Evolutionary conservation across 2,113 vertebrate species (phyloP), one percentile per base, ranked within the genome.

Genomic region (Atherinomorus stipes): DNA sequence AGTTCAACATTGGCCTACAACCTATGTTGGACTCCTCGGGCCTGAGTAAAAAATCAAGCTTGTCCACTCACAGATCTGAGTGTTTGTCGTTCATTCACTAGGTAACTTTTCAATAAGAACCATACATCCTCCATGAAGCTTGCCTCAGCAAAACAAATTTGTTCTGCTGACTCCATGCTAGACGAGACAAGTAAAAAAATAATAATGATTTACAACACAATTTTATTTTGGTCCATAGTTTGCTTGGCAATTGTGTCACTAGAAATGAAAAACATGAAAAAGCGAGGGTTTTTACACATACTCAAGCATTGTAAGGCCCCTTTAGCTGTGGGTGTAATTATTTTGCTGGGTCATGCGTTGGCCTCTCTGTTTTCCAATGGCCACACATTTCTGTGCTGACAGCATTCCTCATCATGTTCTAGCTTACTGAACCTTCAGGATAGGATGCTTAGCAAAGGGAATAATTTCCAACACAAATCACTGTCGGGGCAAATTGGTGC

Each of bases 401-500:
- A 23, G 42, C 71, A 34, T 44, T 58, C 62, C 80, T 67, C 76
- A 78, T 91, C 78, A 76, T 72, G 67, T 86, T 73, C 75, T 72
- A 58, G 83, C 81, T 75, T 58, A 54, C 74, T 83, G 69, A 75
- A 64, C 10, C 62, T 50, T 52, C 78, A 76, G 76, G 58, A 87
- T 7, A 38, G 59, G 59, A 65, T 16, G n/a, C 64, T 59, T 74
- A 51, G 63, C 68, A 67, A 38, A 26, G 51, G 44, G 66, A 85
- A 86, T 89, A 80, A 82, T 83, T 83, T 85, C 82, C 22, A 26
- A 79, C 87, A 80, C 76, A 80, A 76, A 80, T 85, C 64, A 53
- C 69, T 84, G 81, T 88, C 85, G 34, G 65, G 71, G 65, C 64
- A 87, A 84, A 86, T 84, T 86, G 74, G 71, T 80, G 83, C 81